phyloP scores from a whole-genome alignment of 2,113 vertebrate genomes.

The Drymodes brunneopygia region DNA sequence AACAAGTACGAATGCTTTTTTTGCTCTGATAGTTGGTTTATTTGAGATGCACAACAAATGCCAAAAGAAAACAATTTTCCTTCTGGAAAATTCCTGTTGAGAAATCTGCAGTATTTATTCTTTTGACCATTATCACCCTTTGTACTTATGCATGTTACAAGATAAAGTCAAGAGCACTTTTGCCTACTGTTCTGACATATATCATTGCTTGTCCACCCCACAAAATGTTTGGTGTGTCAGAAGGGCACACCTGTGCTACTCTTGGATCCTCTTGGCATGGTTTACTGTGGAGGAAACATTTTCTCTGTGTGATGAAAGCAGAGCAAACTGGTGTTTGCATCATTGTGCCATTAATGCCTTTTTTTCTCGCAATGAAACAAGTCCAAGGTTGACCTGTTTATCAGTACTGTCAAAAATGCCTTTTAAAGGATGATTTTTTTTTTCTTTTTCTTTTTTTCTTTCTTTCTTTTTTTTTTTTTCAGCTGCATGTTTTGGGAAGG shows the following conservation, averaged over 20 bases:
- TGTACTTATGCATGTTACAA: not conserved
- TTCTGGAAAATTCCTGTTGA: not conserved
- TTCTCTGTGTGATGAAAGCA: not conserved
- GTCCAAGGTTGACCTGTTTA: not conserved
- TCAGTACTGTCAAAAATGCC: not conserved
- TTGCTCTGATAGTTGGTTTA: not conserved
- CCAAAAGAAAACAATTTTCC: not conserved
- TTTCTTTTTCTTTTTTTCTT: too few species aligned
- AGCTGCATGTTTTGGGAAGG: not conserved
- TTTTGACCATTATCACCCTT: not conserved
- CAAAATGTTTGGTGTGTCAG: not conserved
- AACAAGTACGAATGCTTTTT: not conserved
- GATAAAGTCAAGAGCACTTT: not conserved
- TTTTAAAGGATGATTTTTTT: not conserved
- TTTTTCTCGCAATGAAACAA: not conserved
- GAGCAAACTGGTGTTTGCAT: not conserved
- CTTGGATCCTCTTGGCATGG: not conserved
- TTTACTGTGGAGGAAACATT: not conserved
- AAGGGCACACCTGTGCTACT: not conserved
- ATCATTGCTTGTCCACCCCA: not conserved
- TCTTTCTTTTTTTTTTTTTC: too few species aligned
- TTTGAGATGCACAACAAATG: not conserved
- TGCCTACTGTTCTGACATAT: not conserved
- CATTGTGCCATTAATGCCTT: not conserved
- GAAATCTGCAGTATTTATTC: not conserved